Evolutionary conservation across 1,140 invertebrate genomes (phyloP).

Genomic region (Teleogryllus occipitalis): DNA sequence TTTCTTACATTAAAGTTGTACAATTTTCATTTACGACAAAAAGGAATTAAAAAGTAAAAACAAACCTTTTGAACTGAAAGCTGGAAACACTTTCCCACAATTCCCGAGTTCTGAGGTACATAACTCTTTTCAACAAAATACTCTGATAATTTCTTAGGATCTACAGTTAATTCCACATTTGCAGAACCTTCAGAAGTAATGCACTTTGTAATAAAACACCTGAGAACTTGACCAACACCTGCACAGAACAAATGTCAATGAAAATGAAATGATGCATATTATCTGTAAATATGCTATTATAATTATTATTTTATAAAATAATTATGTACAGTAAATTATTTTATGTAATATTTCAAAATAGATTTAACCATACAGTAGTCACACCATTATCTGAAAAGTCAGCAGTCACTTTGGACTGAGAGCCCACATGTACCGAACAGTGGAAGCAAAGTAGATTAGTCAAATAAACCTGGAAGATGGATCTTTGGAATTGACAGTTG

Average conservation of each 20-base stretch:
- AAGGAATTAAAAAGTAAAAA: not conserved
- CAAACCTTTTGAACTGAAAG: conserved; percentile 11
- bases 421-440: too few species aligned
- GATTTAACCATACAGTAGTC: too few species aligned
- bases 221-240: conserved; percentile 17
- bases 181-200: not conserved
- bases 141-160: not conserved
- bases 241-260: not conserved
- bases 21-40: not conserved
- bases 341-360: too few species aligned
- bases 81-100: not conserved
- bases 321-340: too few species aligned
- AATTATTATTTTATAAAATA: too few species aligned
- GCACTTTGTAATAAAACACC: conserved; percentile 15
- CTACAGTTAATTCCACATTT: conserved; percentile 13
- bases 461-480: too few species aligned
- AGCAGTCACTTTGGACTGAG: too few species aligned
- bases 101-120: not conserved
- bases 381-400: too few species aligned
- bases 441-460: too few species aligned
- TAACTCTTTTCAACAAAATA: not conserved
- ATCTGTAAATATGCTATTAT: too few species aligned
- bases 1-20: not conserved
- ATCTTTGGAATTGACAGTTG: too few species aligned
- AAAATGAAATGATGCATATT: too few species aligned